Evolutionary conservation across 2,888 invertebrate species (phyloP).

Genomic region (Agrochola lota): DNA sequence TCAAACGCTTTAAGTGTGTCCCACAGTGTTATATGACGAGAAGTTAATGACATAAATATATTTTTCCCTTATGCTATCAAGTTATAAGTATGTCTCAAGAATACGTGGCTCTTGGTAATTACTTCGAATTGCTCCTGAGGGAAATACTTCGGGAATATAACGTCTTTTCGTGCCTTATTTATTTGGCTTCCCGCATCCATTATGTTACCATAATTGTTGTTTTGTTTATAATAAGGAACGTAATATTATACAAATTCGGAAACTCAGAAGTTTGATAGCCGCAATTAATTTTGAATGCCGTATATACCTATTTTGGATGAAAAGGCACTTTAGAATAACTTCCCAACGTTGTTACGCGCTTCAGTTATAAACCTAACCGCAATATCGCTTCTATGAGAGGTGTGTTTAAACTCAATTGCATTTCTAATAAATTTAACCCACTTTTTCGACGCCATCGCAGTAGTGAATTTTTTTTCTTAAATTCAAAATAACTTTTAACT

Average conservation of each 20-base stretch:
- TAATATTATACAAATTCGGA: background rate
- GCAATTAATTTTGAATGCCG: background rate
- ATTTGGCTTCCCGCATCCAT: conserved; percentile 34
- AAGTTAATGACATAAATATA: conserved; percentile 6
- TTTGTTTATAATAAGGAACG: conserved; percentile 5
- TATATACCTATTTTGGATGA: background rate
- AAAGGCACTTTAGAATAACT: background rate
- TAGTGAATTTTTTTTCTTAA: too few relatives aligned
- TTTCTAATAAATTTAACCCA: background rate
- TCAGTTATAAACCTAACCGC: background rate
- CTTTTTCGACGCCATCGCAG: too few relatives aligned
- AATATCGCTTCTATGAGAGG: background rate
- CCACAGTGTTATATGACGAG: background rate
- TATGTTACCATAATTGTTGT: conserved; percentile 19
- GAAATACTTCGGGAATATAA: conserved; percentile 29
- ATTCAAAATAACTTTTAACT: too few relatives aligned
- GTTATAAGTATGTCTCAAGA: conserved; percentile 21
- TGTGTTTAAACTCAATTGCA: background rate
- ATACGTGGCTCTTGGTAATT: conserved; percentile 34
- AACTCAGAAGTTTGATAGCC: background rate
- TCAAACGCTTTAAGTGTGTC: background rate
- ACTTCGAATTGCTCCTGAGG: conserved; percentile 40
- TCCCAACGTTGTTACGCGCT: too few relatives aligned
- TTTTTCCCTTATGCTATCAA: conserved; percentile 6
- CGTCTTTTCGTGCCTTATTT: conserved; percentile 32